Evolutionary conservation across 2,888 invertebrate species (phyloP).

Genomic region (Pterostichus niger): DNA sequence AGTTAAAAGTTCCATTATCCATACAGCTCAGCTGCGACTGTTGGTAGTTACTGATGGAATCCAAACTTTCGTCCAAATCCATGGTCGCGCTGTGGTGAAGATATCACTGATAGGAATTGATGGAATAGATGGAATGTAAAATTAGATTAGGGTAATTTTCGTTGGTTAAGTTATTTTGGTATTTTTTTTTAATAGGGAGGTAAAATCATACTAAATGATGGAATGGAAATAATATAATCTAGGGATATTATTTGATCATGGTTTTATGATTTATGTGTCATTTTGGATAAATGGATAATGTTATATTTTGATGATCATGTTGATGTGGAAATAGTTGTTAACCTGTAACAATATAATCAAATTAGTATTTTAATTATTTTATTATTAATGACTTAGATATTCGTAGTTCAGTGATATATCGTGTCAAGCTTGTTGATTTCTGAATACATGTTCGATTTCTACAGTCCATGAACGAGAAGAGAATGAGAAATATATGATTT

Average conservation of each 20-base stretch:
- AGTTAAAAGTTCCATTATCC: conserved; percentile 7
- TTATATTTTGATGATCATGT: conserved; percentile 4
- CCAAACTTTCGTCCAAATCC: conserved; percentile 58
- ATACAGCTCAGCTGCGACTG: conserved; percentile 46
- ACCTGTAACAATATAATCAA: background rate
- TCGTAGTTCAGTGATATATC: too few species aligned
- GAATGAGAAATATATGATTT: too few species aligned
- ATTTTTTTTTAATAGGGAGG: background rate
- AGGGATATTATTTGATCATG: background rate
- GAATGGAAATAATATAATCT: background rate
- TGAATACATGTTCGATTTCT: too few species aligned
- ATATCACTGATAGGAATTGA: too few species aligned
- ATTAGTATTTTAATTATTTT: background rate
- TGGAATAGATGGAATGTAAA: background rate
- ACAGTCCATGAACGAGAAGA: too few species aligned
- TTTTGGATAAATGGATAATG: background rate
- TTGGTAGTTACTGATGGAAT: conserved; percentile 27
- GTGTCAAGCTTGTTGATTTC: too few species aligned
- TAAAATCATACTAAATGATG: background rate
- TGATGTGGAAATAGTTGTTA: background rate
- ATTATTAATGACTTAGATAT: too few species aligned
- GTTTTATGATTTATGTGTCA: background rate
- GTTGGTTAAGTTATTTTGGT: too few species aligned
- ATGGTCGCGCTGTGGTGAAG: background rate
- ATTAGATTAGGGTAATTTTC: background rate